Conservation (phyloP, 2,888 invertebrate genomes). For the Glyphotaelius pellucidus region DNA sequence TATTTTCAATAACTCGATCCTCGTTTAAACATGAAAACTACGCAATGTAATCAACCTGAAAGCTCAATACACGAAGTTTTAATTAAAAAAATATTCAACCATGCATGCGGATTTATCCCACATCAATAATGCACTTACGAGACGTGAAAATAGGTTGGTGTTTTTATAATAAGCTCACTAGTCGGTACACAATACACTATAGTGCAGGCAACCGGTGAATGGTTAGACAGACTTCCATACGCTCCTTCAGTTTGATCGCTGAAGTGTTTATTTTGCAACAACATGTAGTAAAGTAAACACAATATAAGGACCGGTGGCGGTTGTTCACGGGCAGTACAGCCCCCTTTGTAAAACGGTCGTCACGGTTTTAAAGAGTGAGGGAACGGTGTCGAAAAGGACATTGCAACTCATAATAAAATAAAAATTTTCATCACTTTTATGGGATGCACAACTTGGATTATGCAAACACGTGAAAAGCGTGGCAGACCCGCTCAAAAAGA, state of each 20-base stretch:
- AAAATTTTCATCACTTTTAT: too few relatives aligned
- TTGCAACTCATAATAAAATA: not conserved
- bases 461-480: not conserved
- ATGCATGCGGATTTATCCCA: not conserved
- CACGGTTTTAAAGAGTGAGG: slow-evolving; percentile 26
- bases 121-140: not conserved
- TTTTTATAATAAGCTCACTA: not conserved
- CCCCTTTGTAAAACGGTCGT: slow-evolving; percentile 33
- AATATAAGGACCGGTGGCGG: not conserved
- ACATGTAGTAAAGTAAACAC: slow-evolving; percentile 40
- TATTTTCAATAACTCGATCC: too few relatives aligned
- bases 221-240: not conserved
- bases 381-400: not conserved
- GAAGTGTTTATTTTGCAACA: slow-evolving; percentile 45
- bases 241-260: slow-evolving; percentile 28
- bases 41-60: too few relatives aligned
- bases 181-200: not conserved
- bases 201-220: not conserved
- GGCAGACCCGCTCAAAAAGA: too few relatives aligned
- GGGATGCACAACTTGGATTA: too few relatives aligned
- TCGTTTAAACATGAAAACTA: too few relatives aligned
- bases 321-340: not conserved
- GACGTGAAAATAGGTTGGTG: not conserved
- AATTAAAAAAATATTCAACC: not conserved
- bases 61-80: not conserved